Percentiles rank a stretch among this genome's conserved stretches.
Conservation (phyloP, 2,113 vertebrate genomes). For the Orcinus orca region DNA sequence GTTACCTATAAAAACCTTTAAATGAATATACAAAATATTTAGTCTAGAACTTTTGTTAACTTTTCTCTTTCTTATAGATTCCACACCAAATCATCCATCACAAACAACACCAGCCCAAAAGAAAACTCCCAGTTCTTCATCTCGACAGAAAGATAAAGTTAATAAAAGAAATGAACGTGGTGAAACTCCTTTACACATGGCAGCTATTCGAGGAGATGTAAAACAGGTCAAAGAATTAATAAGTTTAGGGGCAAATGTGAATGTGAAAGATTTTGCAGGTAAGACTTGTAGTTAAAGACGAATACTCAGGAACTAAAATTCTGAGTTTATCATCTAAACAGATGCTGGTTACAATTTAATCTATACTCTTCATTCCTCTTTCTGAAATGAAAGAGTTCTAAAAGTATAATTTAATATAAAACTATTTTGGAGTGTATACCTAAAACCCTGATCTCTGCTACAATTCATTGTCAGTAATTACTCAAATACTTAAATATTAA, state of each 20-base stretch:
- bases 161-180: constrained; percentile 99
- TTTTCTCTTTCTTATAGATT: constrained; percentile 85
- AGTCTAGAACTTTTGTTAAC: constrained; percentile 1
- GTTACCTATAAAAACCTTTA: constrained; percentile 2
- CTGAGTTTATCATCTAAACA: not conserved
- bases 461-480: constrained; percentile 7
- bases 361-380: not conserved
- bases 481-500: constrained; percentile 35
- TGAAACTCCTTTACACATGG: constrained; percentile 98
- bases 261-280: constrained; percentile 99
- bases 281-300: constrained; percentile 52
- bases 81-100: constrained; percentile 93
- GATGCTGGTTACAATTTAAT: not conserved
- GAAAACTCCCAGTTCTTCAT: constrained; percentile 93
- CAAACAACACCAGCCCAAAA: constrained; percentile 93
- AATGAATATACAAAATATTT: not conserved
- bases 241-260: constrained; percentile 96
- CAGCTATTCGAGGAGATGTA: constrained; percentile 96
- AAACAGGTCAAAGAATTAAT: constrained; percentile 98
- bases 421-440: not conserved
- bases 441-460: constrained; percentile 24
- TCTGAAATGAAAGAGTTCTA: not conserved
- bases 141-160: constrained; percentile 98
- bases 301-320: not conserved
- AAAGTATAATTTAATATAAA: not conserved